Base-by-base conservation (phyloP, 2,797 vertebrate genomes). In the Botia almorhae region DNA sequence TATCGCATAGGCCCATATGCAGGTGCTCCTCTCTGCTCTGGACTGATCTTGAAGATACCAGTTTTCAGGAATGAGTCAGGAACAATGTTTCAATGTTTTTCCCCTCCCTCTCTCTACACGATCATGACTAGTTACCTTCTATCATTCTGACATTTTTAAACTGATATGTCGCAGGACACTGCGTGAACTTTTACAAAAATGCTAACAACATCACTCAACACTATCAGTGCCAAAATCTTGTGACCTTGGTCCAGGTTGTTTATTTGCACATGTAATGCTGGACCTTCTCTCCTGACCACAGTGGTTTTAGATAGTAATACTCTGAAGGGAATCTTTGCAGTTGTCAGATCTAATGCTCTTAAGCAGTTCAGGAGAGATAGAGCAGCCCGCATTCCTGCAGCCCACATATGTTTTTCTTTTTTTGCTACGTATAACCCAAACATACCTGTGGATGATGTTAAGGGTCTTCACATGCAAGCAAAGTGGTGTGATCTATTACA, bases 381-480 rank as follows among this genome's bases (percentile, higher is more conserved):
- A 86, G 69, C 76, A 84, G 86, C 90, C 90, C 85, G 84, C 91
- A 89, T 89, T 86, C 91, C 88, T 87, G 88, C 90, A 88, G 91
- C 90, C 91, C 92, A 87, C 89, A 91, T 93, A 86, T 91, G 83
- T 84, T 90, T 89, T 88, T 90, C 84, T 87, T 83, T 85, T 26
- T 91, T 88, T 88, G 86, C 84, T 86, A 78, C 69, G 91, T 87
- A 89, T 92, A 93, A 94, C 92, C 92, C 93, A 94, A 94, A 93
- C 93, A 94, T 85, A 81, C 82, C 82, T 86, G 88, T 83, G 85
- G 88, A 84, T 88, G 89, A 88, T 78, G 81, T 82, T 80, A 74
- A 82, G 83, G 83, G 81, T 79, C 79, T 83, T 86, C 71, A 85
- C 73, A 85, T 87, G 81, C 81, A 71, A 84, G 65, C 55, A 17